Conservation (phyloP, 2,888 invertebrate genomes). For the Dryomyza anilis region DNA sequence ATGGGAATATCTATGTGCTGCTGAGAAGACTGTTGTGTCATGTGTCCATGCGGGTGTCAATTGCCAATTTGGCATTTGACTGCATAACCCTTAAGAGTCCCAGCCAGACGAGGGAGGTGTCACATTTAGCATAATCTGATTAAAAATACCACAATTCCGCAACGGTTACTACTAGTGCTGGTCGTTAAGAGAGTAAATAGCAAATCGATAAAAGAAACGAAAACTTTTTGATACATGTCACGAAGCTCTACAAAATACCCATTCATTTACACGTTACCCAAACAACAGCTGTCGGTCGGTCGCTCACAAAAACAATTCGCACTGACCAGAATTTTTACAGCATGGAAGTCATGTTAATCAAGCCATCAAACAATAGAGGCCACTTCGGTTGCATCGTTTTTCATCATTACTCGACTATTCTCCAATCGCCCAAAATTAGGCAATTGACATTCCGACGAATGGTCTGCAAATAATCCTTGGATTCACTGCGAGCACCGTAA, state of each 20-base stretch:
- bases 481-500: constrained; percentile 36
- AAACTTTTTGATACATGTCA: no score
- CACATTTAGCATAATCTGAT: constrained; percentile 60
- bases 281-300: neutral
- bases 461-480: neutral
- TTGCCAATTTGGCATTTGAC: constrained; percentile 52
- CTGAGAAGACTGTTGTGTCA: no score
- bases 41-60: constrained; percentile 59
- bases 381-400: constrained; percentile 14
- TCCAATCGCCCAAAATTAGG: constrained; percentile 1
- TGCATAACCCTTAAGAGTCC: constrained; percentile 16
- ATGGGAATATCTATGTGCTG: no score
- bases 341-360: neutral
- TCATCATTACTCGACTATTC: neutral
- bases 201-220: no score
- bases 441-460: constrained; percentile 10
- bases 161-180: neutral
- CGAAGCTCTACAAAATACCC: constrained; percentile 14
- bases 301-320: neutral
- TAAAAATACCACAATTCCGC: constrained; percentile 33
- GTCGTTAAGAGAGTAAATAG: neutral
- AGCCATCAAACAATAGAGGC: constrained; percentile 31
- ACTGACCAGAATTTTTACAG: neutral
- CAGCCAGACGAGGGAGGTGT: constrained; percentile 47
- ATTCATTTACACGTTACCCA: neutral